Evolutionary conservation across 2,113 vertebrate genomes (phyloP), one percentile per base, ranked within the genome.

Genomic region (Ardeotis arabs): DNA sequence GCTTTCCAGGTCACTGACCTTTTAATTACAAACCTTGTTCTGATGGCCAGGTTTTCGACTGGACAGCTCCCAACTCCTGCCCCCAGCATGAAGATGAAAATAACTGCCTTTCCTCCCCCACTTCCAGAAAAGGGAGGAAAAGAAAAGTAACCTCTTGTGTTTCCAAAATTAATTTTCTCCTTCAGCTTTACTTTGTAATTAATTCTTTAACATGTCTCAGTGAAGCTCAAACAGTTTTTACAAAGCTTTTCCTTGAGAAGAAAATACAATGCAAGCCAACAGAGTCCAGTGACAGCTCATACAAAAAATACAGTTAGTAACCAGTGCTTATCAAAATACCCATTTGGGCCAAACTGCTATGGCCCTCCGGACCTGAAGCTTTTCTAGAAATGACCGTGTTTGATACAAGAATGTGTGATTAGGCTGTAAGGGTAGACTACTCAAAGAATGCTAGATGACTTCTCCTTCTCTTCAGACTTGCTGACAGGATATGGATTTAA

Each of bases 1-100:
- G 95, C 97, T 98, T 98, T 98, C 98, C 98, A 98, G 98, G 98
- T 98, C 98, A 98, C 97, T 98, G 98, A 98, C 98, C 98, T 98
- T 99, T 99, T 98, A 99, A 99, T 98, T 98, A 98, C 97, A 98
- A 97, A 97, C 98, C 98, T 98, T 98, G 98, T 98, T 98, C 98
- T 98, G 98, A 98, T 98, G 98, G 97, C 96, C 98, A 98, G 98
- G 98, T 98, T 98, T 98, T 98, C 97, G 98, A 98, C 98, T 98
- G 98, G 97, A 97, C 97, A 97, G 97, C 98, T 98, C 98, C 98
- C 98, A 97, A 94, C 96, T 95, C 98, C 97, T 96, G 95, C 97
- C 98, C 97, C 97, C 96, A 97, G 97, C 97, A 96, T 60, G 95
- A 91, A 95, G 95, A 98, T 84, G 96, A 98, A 98, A 98, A 97